These are phyloP conservation scores for Callyntrura guangdongensis DNA, from an alignment of 2,888 invertebrate genomes.

Conservation along the genomic window DNA sequence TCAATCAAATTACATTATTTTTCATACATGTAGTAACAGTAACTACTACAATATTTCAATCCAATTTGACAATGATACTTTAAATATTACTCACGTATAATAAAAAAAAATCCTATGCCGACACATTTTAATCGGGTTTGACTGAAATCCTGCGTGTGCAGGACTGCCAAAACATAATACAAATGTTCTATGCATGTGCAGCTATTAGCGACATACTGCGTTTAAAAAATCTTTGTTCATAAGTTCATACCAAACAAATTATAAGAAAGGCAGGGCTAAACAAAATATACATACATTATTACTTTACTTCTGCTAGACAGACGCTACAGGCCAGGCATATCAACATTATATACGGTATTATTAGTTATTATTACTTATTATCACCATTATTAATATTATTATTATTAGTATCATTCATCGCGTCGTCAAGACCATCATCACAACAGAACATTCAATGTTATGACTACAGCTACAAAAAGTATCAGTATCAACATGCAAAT, in stretches of 20 bases:
- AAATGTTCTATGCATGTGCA: too few relatives aligned
- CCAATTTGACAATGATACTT: conserved; percentile 40
- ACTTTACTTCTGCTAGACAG: conserved; percentile 33
- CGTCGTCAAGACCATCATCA: not conserved
- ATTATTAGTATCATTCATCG: conserved; percentile 4
- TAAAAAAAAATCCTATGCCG: too few relatives aligned
- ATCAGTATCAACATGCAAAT: too few relatives aligned
- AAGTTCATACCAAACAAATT: conserved; percentile 29
- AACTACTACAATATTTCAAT: conserved; percentile 69
- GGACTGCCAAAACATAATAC: not conserved
- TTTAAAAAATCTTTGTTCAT: not conserved
- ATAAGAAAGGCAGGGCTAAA: conserved; percentile 1
- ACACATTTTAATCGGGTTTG: too few relatives aligned
- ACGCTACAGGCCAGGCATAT: conserved; percentile 35
- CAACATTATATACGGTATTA: conserved; percentile 29
- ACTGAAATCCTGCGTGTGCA: not conserved
- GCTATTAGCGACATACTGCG: not conserved
- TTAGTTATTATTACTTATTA: too few relatives aligned
- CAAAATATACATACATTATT: too few relatives aligned
- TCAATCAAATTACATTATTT: not conserved
- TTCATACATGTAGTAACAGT: conserved; percentile 58
- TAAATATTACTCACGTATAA: conserved; percentile 41
- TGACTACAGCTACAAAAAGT: too few relatives aligned
- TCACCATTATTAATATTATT: too few relatives aligned
- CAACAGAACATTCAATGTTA: too few relatives aligned